A percentile compares a stretch with the other conserved stretches of the same genome.
Evolutionary conservation across 2,888 invertebrate genomes (phyloP).

Genomic region (Drosophila austrosaltans): DNA sequence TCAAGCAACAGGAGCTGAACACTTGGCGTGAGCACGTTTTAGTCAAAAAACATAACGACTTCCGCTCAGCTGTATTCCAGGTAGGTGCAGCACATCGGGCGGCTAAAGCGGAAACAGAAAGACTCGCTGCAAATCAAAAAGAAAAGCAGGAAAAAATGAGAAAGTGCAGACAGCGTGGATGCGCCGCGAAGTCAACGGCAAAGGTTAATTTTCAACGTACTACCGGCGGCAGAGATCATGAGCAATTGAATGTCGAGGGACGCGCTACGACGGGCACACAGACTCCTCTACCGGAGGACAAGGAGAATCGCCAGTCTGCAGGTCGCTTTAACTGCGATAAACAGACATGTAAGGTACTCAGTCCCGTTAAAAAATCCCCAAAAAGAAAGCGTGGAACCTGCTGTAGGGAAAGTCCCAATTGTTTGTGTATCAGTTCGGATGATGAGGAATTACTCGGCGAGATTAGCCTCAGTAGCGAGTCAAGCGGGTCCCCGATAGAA

Average conservation of each 20-base stretch:
- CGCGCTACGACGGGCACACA: conserved; percentile 62
- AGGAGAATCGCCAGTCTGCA: conserved; percentile 48
- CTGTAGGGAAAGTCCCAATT: background rate
- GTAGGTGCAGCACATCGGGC: conserved; percentile 80
- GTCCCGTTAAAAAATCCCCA: background rate
- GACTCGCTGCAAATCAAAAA: conserved; percentile 35
- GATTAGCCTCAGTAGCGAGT: conserved; percentile 28
- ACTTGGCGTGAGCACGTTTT: conserved; percentile 84
- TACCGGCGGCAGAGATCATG: conserved; percentile 13
- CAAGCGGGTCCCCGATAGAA: background rate
- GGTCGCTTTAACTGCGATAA: conserved; percentile 21
- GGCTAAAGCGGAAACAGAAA: conserved; percentile 70
- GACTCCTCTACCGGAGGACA: conserved; percentile 46
- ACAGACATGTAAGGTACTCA: conserved; percentile 12
- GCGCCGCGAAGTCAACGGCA: background rate
- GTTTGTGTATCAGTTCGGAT: conserved; percentile 8
- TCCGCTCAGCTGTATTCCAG: conserved; percentile 76
- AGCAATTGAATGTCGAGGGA: conserved; percentile 46
- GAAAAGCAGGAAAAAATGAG: conserved; percentile 49
- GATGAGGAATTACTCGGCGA: conserved; percentile 26
- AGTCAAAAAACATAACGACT: conserved; percentile 82
- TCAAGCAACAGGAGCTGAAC: conserved; percentile 84
- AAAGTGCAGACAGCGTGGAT: conserved; percentile 32
- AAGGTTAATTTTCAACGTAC: conserved; percentile 24
- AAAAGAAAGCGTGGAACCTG: conserved; percentile 34